A percentile compares a stretch with the other conserved stretches of the same genome.
These are phyloP conservation scores for Paramisgurnus dabryanus DNA, from an alignment of 2,113 vertebrate genomes.

Conservation along the genomic window DNA sequence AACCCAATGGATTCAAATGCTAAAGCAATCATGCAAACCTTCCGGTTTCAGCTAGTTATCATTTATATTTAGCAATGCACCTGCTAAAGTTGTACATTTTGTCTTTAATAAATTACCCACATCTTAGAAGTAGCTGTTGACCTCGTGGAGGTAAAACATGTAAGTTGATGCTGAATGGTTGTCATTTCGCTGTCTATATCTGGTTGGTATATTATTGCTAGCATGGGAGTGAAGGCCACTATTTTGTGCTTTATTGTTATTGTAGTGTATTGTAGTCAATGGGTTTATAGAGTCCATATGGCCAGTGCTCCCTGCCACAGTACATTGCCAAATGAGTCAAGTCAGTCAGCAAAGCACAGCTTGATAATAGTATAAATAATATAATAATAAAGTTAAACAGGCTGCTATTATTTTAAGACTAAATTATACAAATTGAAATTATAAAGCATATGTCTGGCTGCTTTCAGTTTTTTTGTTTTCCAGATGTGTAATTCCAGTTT, in stretches of 20 bases:
- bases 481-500: neutral
- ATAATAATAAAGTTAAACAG: too few relatives aligned
- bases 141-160: conserved; percentile 66
- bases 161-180: conserved; percentile 69
- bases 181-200: conserved; percentile 69
- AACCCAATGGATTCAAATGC: too few relatives aligned
- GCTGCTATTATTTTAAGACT: neutral
- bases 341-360: neutral
- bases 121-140: conserved; percentile 57
- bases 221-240: conserved; percentile 61
- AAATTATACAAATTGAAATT: neutral
- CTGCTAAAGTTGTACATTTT: conserved; percentile 17
- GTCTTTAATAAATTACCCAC: neutral
- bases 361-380: neutral
- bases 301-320: conserved; percentile 27
- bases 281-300: conserved; percentile 51
- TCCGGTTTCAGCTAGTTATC: neutral
- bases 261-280: conserved; percentile 62
- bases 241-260: conserved; percentile 68
- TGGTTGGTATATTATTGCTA: conserved; percentile 66
- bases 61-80: conserved; percentile 17
- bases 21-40: neutral
- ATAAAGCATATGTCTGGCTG: neutral
- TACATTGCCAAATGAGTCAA: conserved; percentile 12
- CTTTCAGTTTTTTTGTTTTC: neutral